Conservation (phyloP, 2,797 vertebrate species). For the Bryconaethiops microstoma region DNA sequence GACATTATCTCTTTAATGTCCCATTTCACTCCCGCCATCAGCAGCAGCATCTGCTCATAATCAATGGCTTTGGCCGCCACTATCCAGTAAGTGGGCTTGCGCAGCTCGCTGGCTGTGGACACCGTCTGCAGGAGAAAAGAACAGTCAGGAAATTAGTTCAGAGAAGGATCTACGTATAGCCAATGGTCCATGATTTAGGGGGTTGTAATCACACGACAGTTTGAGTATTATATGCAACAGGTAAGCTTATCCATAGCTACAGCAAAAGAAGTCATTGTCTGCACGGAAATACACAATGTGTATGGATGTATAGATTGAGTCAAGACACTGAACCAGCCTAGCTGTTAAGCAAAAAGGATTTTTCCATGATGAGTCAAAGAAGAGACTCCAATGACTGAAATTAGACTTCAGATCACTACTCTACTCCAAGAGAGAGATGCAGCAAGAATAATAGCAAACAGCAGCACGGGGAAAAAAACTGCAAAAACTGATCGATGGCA, state of each 20-base stretch:
- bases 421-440: no score
- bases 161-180: constrained; percentile 5
- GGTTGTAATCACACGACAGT: neutral
- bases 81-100: constrained; percentile 99
- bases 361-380: neutral
- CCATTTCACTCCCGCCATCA: constrained; percentile 98
- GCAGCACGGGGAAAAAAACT: no score
- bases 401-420: neutral
- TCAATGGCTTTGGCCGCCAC: constrained; percentile 98
- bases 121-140: constrained; percentile 84
- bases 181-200: neutral
- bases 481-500: no score
- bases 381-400: neutral
- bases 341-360: neutral
- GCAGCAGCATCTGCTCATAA: constrained; percentile 94
- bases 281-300: neutral
- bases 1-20: constrained; percentile 99
- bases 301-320: neutral
- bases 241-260: neutral
- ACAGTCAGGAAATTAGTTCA: constrained; percentile 36
- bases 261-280: neutral
- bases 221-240: no score
- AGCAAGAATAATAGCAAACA: no score
- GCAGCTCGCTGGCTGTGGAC: constrained; percentile 94
- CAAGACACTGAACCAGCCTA: neutral